These are phyloP conservation scores for Gymnorhina tibicen DNA, from an alignment of 2,113 vertebrate genomes.

Conservation along the genomic window DNA sequence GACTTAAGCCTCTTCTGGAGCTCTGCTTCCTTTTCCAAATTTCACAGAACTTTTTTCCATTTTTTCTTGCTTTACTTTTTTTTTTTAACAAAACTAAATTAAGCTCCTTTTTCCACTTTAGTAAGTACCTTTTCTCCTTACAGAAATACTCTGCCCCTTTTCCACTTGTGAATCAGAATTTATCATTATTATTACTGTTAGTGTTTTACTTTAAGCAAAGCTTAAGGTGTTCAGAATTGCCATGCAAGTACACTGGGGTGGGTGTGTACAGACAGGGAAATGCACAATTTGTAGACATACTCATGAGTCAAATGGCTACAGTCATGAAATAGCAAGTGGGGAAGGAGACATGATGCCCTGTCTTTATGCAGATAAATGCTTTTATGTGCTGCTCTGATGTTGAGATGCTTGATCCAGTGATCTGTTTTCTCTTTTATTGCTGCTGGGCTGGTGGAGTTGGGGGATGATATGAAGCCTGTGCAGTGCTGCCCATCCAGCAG, in stretches of 20 bases:
- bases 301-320: not conserved
- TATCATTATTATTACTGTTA: not conserved
- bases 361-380: not conserved
- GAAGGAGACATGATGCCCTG: rapidly evolving
- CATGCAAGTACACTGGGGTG: not conserved
- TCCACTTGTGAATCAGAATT: not conserved
- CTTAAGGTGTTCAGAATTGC: not conserved
- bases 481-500: not conserved
- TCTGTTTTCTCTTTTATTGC: not conserved
- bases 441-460: not conserved
- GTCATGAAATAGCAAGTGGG: not conserved
- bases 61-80: not conserved
- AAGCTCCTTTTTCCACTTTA: not conserved
- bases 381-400: not conserved
- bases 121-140: not conserved
- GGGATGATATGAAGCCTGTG: not conserved
- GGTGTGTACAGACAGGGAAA: not conserved
- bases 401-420: not conserved
- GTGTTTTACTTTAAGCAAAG: not conserved
- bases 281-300: not conserved
- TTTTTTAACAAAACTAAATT: not conserved
- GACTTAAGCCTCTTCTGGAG: not conserved
- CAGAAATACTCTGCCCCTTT: not conserved
- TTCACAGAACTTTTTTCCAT: rapidly evolving
- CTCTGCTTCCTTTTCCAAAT: not conserved